Conservation (phyloP, 2,113 vertebrate genomes). For the Pseudopodoces humilis region DNA sequence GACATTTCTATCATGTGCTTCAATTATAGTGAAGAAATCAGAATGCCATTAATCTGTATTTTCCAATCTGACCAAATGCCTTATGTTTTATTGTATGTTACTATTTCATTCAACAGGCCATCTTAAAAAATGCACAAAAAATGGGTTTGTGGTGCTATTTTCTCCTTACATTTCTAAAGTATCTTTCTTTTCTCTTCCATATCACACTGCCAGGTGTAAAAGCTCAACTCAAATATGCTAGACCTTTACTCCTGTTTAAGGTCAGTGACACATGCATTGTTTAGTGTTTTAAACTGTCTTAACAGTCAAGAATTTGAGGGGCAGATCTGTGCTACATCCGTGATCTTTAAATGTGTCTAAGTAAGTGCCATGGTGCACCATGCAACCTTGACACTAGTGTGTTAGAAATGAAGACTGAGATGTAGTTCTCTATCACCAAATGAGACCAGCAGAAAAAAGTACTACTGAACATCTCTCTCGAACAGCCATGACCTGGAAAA, state of each 20-base stretch:
- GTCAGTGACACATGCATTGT: background rate
- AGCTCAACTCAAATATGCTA: background rate
- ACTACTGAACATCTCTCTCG: background rate
- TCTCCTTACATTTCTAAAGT: background rate
- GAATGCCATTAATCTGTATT: background rate
- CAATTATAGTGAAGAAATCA: background rate
- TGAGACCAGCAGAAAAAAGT: background rate
- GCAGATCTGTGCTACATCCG: background rate
- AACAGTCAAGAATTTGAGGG: background rate
- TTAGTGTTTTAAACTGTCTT: background rate
- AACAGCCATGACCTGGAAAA: background rate
- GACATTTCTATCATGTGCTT: background rate
- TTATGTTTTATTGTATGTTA: background rate
- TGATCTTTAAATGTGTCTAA: background rate
- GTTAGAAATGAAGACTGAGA: background rate
- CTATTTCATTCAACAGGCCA: background rate
- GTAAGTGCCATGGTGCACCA: background rate
- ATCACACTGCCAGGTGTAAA: background rate
- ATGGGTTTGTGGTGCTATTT: background rate
- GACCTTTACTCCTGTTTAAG: background rate
- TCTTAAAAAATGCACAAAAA: background rate
- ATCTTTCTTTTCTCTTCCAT: background rate
- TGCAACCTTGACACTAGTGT: background rate
- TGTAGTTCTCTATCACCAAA: background rate
- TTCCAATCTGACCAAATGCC: background rate